Evolutionary conservation across 2,113 vertebrate species (phyloP), one percentile per base, ranked within the genome.

Genomic region (Istiophorus platypterus): DNA sequence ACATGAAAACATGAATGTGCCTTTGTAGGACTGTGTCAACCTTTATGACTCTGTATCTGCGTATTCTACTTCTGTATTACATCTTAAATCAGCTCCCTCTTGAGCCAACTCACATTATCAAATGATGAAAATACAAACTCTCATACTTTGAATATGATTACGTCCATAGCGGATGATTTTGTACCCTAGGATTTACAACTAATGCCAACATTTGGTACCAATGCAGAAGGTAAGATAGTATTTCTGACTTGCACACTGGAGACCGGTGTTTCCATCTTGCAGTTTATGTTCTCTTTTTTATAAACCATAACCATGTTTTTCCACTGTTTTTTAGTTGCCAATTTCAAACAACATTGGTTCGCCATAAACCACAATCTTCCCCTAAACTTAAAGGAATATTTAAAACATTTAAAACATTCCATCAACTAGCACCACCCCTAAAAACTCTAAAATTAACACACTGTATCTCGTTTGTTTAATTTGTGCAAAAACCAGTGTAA

Each of bases 1-100:
- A 72, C 65, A 81, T 34, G 57, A 85, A 85, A 82, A 69, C 26
- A 13, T 29, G 2, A 63, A 75, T 64, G 47, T 79, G 72, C 24
- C 26, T 78, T 72, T 76, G 47, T 45, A 45, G 26, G 37, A 37
- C 39, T n/a, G 26, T 22, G 65, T 75, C 61, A 62, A 8, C 13
- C 14, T 42, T 52, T 12, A 59, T 77, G 51, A 64, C 41, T 22
- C 2, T 39, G 17, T 6, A 42, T 78, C 59, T 76, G 66, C 64
- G 56, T 76, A 58, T 69, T 77, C 9, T 31, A 1, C 45, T 12
- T 59, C 51, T 68, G 37, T 24, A 24, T 11, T 22, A 27, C 10
- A 29, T 68, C 47, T 34, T 22, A 49, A 22, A 34, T 20, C 66
- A 34, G 29, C 59, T 83, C 31, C 49, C 22, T 62, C 13, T 64